Evolutionary conservation across 2,888 invertebrate species (phyloP), one percentile per base, ranked within the genome.

Genomic region (Ophion ellenae): DNA sequence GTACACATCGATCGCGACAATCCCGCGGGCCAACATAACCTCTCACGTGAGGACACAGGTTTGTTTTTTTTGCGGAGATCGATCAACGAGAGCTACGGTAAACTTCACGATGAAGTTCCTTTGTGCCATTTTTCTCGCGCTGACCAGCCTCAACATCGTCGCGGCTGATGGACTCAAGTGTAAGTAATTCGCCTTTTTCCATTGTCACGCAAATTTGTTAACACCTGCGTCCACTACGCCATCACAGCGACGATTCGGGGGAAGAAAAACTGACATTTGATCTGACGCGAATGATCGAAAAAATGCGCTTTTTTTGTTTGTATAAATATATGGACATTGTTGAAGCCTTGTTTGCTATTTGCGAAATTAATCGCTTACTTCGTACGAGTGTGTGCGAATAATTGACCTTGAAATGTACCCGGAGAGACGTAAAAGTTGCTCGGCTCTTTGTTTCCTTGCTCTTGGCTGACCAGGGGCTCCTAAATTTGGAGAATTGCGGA

Each of bases 111-210:
- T 93, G 94, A 93, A 91, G 94, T 92, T 95, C 90, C 90, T 96
- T 91, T 94, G 94, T 92, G 91, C 95, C 87, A 94, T 95, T 86
- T 90, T 95, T 87, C 89, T 96, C 92, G 95, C 95, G 90, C 92
- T 95, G 78, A 93, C 90, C 77, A 91, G 91, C 90, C 90, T 95
- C 90, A 94, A 94, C 77, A 94, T 95, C 83, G 95, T 95, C 73
- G 95, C 95, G 86, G 95, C 90, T 63, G 89, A 90, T 28, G 86
- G 95, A 76, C 95, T 96, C 88, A 95, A 96, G 95, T 97, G 97
- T 97, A 93, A 97, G 97, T 97, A 92, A 40, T 40, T 53, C 85
- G 87, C 87, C 90, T 88, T 59, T 57, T 71, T 32, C 4, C 32
- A 32, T 32, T 32, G 32, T 32, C 3, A 32, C 32, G 32, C 32